Evolutionary conservation across 2,797 vertebrate genomes (phyloP).

Genomic region (Gymnoscopelus braueri): DNA sequence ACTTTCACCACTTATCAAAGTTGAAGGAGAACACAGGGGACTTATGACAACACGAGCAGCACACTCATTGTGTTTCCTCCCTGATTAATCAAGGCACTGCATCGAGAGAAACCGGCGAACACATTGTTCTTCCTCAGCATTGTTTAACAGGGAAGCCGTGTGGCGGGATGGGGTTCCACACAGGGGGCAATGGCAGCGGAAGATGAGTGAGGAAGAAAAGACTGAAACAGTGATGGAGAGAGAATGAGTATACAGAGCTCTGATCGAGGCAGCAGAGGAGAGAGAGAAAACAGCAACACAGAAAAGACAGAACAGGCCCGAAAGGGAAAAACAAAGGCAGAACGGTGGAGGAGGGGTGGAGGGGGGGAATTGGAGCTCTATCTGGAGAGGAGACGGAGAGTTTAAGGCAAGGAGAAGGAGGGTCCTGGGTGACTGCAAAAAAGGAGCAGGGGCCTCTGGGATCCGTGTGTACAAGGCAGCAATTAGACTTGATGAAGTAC

Average conservation of each 20-base stretch:
- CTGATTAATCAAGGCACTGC: conserved; percentile 65
- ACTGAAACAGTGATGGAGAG: background rate
- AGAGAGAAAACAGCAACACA: conserved; percentile 3
- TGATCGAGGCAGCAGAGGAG: too few relatives aligned
- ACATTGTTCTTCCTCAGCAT: conserved; percentile 54
- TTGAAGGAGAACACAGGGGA: conserved; percentile 53
- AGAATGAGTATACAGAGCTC: background rate
- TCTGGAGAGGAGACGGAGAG: background rate
- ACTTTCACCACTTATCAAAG: conserved; percentile 20
- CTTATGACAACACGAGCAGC: conserved; percentile 18
- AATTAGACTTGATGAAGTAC: conserved; percentile 84
- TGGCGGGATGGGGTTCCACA: conserved; percentile 17
- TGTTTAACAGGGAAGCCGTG: conserved; percentile 56
- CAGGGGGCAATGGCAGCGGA: conserved; percentile 24
- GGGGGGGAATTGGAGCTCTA: conserved; percentile 32
- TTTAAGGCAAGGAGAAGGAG: background rate
- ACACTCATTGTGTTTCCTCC: conserved; percentile 58
- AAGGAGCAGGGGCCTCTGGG: conserved; percentile 63
- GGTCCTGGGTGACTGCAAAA: conserved; percentile 57
- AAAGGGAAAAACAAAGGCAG: conserved; percentile 25
- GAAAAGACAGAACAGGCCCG: conserved; percentile 13
- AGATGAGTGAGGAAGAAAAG: background rate
- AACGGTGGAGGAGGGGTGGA: conserved; percentile 41
- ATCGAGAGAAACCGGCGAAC: conserved; percentile 43
- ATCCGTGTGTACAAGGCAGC: conserved; percentile 76